A percentile compares a stretch with the other conserved stretches of the same genome.
phyloP scores from a whole-genome alignment of 2,113 vertebrate genomes.

The Ancistrus triradiatus region DNA sequence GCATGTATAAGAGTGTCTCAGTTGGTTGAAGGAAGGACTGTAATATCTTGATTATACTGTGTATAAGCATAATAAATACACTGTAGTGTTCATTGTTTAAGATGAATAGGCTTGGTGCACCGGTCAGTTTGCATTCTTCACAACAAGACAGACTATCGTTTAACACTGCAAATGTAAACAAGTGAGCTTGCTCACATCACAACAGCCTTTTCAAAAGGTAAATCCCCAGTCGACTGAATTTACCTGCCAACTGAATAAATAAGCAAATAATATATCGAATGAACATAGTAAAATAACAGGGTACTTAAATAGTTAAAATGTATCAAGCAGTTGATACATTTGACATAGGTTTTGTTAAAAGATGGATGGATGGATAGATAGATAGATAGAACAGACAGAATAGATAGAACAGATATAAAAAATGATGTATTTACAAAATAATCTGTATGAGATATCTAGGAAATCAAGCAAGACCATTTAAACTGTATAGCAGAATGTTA shows the following conservation, averaged over 20 bases:
- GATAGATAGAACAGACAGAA: neutral
- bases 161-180: slow-evolving; percentile 56
- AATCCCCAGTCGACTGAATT: too few relatives aligned
- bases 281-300: too few relatives aligned
- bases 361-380: neutral
- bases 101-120: slow-evolving; percentile 47
- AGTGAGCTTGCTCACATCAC: slow-evolving; percentile 63
- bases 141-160: slow-evolving; percentile 60
- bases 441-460: slow-evolving; percentile 51
- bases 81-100: neutral
- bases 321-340: too few relatives aligned
- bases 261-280: slow-evolving; percentile 24
- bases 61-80: slow-evolving; percentile 35
- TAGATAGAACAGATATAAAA: slow-evolving; percentile 18
- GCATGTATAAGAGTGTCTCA: slow-evolving; percentile 13
- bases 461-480: slow-evolving; percentile 60
- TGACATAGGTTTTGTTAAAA: too few relatives aligned
- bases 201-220: slow-evolving; percentile 58
- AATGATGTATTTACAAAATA: slow-evolving; percentile 65
- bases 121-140: slow-evolving; percentile 53
- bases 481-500: slow-evolving; percentile 54
- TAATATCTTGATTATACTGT: slow-evolving; percentile 24
- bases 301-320: too few relatives aligned
- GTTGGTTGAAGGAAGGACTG: slow-evolving; percentile 5
- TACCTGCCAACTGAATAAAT: too few relatives aligned